Base-by-base conservation (phyloP, 2,797 vertebrate species). In the Spondyliosoma cantharus region DNA sequence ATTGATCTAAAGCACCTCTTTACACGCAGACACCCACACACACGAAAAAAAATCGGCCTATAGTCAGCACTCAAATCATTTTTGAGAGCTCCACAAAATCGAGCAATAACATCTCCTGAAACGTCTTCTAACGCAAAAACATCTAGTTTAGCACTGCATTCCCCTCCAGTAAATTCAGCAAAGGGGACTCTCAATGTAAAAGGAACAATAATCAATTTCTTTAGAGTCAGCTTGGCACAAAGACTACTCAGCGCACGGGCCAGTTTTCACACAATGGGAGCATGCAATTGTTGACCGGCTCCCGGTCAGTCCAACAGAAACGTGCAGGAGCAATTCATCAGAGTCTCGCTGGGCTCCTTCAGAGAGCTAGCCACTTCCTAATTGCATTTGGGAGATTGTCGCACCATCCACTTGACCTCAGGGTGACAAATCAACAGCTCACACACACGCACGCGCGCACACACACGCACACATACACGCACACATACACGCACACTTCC, bases 351-450 rank as follows among this genome's bases (percentile, higher is more conserved):
- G 74, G 84, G 73, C 56, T 86, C 71, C 79, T 91, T 89, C 84
- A 90, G 82, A 86, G 85, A 87, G 85, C 71, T 7, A 46, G 72
- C 71, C 61, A 89, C 86, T 81, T 79, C 63, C 83, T 93, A 92
- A 93, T 92, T 94, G 87, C 86, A 89, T 93, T 89, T 87, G 81
- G 91, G 89, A 91, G 88, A 90, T 89, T 88, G 82, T 84, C 17
- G 49, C 86, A 85, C 81, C 71, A 75, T 85, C 86, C 74, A 80
- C 87, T 91, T 93, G 91, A 93, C 92, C 93, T 85, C 83, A 66
- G 78, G 86, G 78, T 82, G 81, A 87, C 82, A 86, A 89, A 91
- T 86, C 85, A 85, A 84, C 79, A 81, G 70, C 74, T 82, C 64
- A 69, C 84, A 68, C 74, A 63, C 43, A 71, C 9, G 13, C 53